Percentiles rank a stretch among this genome's conserved stretches.
Evolutionary conservation across 2,797 vertebrate species (phyloP).

Genomic region (Sphenopsis melanotis): DNA sequence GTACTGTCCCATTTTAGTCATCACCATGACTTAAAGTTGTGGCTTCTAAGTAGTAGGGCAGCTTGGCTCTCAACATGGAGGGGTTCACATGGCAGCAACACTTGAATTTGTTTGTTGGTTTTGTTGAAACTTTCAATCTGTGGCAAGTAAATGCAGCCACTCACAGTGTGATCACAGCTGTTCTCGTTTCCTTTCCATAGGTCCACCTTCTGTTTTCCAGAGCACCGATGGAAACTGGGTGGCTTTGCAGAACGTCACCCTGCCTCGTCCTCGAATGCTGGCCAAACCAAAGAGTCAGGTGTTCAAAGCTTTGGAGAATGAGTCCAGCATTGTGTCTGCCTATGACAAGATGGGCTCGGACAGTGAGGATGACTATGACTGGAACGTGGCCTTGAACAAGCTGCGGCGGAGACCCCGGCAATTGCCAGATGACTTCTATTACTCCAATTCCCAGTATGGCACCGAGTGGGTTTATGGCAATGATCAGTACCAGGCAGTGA

Average conservation of each 20-base stretch:
- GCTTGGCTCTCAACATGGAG: not conserved
- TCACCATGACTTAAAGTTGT: not conserved
- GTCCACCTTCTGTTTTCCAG: conserved; percentile 80
- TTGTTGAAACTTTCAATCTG: not conserved
- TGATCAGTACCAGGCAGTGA: conserved; percentile 73
- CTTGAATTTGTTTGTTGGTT: not conserved
- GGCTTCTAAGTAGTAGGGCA: not conserved
- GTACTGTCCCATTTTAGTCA: not conserved
- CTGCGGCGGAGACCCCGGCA: conserved; percentile 53
- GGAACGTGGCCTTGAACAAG: conserved; percentile 69
- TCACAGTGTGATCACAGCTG: not conserved
- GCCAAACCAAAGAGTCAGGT: conserved; percentile 86
- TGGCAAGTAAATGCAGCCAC: not conserved
- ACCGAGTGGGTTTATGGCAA: conserved; percentile 79
- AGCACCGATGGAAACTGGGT: conserved; percentile 97
- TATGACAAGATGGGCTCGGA: conserved; percentile 89
- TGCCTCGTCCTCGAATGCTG: conserved; percentile 82
- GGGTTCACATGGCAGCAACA: not conserved
- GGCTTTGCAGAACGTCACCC: conserved; percentile 82
- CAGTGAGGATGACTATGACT: conserved; percentile 81
- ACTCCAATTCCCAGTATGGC: conserved; percentile 77
- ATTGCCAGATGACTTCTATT: conserved; percentile 79
- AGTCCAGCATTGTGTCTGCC: conserved; percentile 84
- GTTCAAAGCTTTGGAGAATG: conserved; percentile 84
- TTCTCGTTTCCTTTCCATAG: conserved; percentile 15